Evolutionary conservation across 2,113 vertebrate genomes (phyloP).

Genomic region (Tautogolabrus adspersus): DNA sequence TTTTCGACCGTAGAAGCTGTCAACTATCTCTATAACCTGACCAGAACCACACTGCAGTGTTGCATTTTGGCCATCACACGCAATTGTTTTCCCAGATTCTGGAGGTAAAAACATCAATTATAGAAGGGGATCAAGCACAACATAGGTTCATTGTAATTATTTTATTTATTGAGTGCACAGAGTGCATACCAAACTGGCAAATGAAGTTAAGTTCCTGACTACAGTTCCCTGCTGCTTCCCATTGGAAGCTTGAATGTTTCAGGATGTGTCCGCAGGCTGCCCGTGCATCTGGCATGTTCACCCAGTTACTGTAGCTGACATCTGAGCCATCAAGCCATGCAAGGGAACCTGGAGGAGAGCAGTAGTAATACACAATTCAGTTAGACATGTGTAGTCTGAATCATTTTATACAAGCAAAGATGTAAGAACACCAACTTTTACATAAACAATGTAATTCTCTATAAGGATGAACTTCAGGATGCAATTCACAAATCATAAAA

Average conservation of each 20-base stretch:
- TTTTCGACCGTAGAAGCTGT: constrained; percentile 90
- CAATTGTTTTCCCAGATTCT: constrained; percentile 87
- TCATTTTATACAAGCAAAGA: not conserved
- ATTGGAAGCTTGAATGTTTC: constrained; percentile 85
- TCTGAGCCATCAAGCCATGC: constrained; percentile 91
- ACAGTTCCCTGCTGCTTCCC: constrained; percentile 88
- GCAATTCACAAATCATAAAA: constrained; percentile 16
- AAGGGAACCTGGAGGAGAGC: constrained; percentile 78
- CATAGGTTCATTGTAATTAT: not conserved
- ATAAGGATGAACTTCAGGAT: not conserved
- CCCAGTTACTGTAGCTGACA: constrained; percentile 90
- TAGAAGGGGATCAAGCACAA: not conserved
- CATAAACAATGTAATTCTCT: not conserved
- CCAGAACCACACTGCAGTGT: constrained; percentile 91
- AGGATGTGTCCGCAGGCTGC: constrained; percentile 85
- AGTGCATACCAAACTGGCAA: constrained; percentile 90
- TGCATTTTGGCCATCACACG: constrained; percentile 87
- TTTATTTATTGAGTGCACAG: not conserved
- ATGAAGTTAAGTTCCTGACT: constrained; percentile 88
- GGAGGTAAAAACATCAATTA: not conserved
- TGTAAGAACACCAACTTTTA: not conserved
- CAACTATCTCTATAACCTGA: constrained; percentile 88
- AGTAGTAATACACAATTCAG: not conserved
- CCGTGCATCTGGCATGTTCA: constrained; percentile 54
- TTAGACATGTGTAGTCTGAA: not conserved